Conservation (phyloP, 2,888 invertebrate species). For the Melinaea menophilus region DNA sequence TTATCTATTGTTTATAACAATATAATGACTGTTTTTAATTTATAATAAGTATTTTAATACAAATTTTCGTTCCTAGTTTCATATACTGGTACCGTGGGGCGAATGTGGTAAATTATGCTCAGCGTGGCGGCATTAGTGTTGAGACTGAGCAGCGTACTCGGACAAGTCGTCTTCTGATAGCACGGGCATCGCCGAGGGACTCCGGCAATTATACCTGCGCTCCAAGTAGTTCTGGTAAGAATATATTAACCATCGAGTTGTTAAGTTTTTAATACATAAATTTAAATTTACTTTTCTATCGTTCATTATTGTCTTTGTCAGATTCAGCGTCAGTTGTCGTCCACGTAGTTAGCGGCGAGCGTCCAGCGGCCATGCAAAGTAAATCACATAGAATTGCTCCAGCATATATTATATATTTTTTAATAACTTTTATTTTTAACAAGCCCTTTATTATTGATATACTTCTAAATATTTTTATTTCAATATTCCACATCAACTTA, state of each 20-base stretch:
- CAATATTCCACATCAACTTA: slow-evolving; percentile 6
- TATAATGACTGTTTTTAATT: neutral
- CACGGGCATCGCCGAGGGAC: slow-evolving; percentile 89
- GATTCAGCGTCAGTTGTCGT: slow-evolving; percentile 90
- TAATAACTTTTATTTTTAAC: slow-evolving; percentile 40
- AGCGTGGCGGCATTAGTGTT: slow-evolving; percentile 90
- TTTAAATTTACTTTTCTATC: neutral
- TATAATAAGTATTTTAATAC: too few species aligned
- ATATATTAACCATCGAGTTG: neutral
- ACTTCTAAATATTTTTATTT: slow-evolving; percentile 12
- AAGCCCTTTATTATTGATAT: slow-evolving; percentile 34
- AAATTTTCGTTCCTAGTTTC: slow-evolving; percentile 61
- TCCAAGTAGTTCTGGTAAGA: slow-evolving; percentile 85
- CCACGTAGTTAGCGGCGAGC: slow-evolving; percentile 88
- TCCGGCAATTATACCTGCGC: slow-evolving; percentile 95
- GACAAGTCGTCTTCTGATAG: slow-evolving; percentile 90
- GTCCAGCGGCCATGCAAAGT: slow-evolving; percentile 81
- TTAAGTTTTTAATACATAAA: neutral
- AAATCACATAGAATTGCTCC: slow-evolving; percentile 45
- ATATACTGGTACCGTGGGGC: slow-evolving; percentile 92
- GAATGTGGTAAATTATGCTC: slow-evolving; percentile 90
- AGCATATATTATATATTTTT: slow-evolving; percentile 39
- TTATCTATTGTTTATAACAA: neutral
- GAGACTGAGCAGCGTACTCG: slow-evolving; percentile 91
- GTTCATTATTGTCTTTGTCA: slow-evolving; percentile 39